These are phyloP conservation scores for Leptopterna dolabrata DNA, from an alignment of 2,888 invertebrate genomes.

Conservation along the genomic window DNA sequence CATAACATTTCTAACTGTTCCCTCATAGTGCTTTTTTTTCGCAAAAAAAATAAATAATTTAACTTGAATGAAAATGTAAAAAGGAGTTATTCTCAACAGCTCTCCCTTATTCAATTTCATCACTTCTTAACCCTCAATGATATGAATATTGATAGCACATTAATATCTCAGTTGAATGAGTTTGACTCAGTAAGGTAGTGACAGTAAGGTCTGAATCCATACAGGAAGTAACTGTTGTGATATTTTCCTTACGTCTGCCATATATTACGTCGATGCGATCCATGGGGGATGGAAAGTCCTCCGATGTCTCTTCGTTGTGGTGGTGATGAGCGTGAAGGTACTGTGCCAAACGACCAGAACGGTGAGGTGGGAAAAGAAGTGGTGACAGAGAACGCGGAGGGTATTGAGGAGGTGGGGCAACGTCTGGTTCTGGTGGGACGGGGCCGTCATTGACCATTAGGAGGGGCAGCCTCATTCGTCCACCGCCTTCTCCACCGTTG, in stretches of 20 bases:
- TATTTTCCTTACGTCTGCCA: not conserved
- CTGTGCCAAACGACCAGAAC: constrained; percentile 5
- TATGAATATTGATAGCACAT: no score
- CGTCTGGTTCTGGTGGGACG: constrained; percentile 63
- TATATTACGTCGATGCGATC: constrained; percentile 57
- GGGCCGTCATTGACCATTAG: constrained; percentile 75
- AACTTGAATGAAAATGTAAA: no score
- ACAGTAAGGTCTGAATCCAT: no score
- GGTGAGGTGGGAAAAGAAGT: constrained; percentile 14
- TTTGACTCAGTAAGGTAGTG: no score
- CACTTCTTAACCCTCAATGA: no score
- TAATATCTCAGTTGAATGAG: no score
- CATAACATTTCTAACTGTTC: no score
- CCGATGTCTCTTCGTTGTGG: constrained; percentile 65
- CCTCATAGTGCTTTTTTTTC: no score
- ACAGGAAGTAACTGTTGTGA: no score
- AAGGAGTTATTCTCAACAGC: no score
- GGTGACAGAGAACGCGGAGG: constrained; percentile 30
- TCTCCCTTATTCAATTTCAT: no score
- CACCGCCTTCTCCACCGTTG: not conserved
- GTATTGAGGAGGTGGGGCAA: constrained; percentile 13
- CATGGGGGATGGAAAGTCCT: constrained; percentile 63
- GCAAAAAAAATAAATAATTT: no score
- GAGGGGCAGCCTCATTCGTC: constrained; percentile 67
- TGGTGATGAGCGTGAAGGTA: constrained; percentile 46